These are phyloP conservation scores for Propithecus deckenii DNA, from an alignment of 2,797 vertebrate genomes.

Conservation along the genomic window DNA sequence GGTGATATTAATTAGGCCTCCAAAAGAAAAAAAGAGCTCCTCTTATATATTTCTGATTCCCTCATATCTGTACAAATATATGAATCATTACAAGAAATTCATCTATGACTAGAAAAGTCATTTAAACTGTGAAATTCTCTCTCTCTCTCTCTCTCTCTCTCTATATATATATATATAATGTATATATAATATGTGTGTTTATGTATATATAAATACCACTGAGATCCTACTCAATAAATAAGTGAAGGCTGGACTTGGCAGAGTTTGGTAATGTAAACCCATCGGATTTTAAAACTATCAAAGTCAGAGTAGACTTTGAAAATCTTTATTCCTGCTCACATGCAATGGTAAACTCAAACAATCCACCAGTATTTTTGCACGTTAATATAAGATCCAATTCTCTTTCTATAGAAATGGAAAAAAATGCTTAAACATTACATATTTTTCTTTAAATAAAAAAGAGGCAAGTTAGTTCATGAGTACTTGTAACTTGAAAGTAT, in stretches of 20 bases:
- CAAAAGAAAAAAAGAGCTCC: neutral
- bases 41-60: neutral
- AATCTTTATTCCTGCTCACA: neutral
- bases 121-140: neutral
- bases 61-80: neutral
- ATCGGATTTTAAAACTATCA: neutral
- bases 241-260: neutral
- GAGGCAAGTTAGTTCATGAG: neutral
- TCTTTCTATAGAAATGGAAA: neutral
- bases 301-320: neutral
- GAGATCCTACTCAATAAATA: neutral
- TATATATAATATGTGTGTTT: neutral
- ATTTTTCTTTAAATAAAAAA: constrained; percentile 30
- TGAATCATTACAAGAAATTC: neutral
- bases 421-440: neutral
- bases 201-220: neutral
- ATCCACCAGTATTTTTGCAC: neutral
- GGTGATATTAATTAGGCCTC: neutral
- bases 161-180: too few relatives aligned
- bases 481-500: neutral
- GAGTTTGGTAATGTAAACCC: neutral
- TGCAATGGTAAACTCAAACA: neutral
- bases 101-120: neutral
- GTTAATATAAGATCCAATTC: neutral
- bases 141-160: neutral